Base-by-base conservation (phyloP, 2,888 invertebrate genomes). In the Portevinia maculata region DNA sequence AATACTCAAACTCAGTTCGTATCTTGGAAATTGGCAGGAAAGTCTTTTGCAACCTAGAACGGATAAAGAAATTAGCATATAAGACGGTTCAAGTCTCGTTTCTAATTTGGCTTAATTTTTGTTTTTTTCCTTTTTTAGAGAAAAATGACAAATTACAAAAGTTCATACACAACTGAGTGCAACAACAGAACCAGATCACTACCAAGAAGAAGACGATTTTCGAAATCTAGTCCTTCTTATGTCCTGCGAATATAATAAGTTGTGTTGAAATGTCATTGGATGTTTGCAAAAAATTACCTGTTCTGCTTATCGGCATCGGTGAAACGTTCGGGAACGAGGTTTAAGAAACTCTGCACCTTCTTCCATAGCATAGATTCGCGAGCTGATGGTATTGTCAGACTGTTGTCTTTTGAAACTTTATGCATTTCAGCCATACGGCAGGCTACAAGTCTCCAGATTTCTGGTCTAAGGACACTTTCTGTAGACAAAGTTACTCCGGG, bases 351-450 rank as follows among this genome's bases (percentile, higher is more conserved):
- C 87, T 94, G 93, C 69, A 94, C 91, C 91, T 96, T 97, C 57
- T 93, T 92, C 96, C 97, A 97, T 74, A 97, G 91, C 88, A 93
- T 92, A 37, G 97, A 93, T 87, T 93, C 92, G 85, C 91, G 91
- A 76, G 76, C 86, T 70, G 60, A 50, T 41, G 89, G 86, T 13
- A 90, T 86, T 48, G 34, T 32, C 21, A 65, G 44, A 8, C 57
- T 67, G 52, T 60, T 83, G 53, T 28, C 75, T 60, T 79, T 85
- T 3, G 88, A 87, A 6, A 94, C 93, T 89, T 94, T 93, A 90
- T 97, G 96, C 92, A 98, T 94, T 88, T 93, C 93, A 11, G 96
- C 98, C 95, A 99, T 94, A 88, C 95, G 94, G 86, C 91, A 92
- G 0, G 98, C 97, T 11, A 99, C 93, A 79, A 96, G 90, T 34